Conservation (phyloP, 64 coral and sea anemone genomes). For the Dendronephthya gigantea region DNA sequence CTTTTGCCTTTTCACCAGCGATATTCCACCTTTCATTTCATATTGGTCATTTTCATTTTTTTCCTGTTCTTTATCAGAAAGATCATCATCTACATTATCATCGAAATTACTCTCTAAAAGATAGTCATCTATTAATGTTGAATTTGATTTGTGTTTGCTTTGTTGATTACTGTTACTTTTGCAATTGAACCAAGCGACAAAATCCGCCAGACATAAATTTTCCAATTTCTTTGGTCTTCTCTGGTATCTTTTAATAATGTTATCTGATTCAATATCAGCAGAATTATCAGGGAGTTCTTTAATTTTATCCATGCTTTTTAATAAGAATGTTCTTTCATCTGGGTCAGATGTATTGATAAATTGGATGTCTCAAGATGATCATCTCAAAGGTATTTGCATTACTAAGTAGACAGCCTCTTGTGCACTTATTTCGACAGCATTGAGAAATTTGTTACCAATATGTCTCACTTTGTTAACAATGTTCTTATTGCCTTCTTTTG, state of each 20-base stretch:
- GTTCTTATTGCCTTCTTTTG: too few species aligned
- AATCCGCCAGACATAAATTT: not conserved
- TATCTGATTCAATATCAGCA: not conserved
- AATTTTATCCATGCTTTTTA: not conserved
- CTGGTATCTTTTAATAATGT: not conserved
- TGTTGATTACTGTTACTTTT: not conserved
- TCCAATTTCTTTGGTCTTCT: not conserved
- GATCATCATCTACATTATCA: not conserved
- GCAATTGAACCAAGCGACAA: not conserved
- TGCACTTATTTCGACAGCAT: not conserved
- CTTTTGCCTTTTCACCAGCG: not conserved
- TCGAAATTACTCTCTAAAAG: not conserved
- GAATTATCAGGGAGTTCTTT: not conserved
- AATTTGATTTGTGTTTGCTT: not conserved
- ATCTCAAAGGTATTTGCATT: not conserved
- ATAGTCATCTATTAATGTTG: not conserved
- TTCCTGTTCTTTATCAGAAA: not conserved
- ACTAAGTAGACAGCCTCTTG: not conserved
- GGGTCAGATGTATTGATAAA: not conserved
- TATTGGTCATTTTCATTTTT: not conserved
- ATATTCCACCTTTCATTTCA: not conserved
- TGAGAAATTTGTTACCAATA: too few species aligned
- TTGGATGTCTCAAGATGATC: not conserved
- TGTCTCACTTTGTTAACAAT: not conserved
- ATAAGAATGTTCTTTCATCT: constrained; percentile 1